Base-by-base conservation (phyloP, 2,888 invertebrate species). In the Magallana nippona region DNA sequence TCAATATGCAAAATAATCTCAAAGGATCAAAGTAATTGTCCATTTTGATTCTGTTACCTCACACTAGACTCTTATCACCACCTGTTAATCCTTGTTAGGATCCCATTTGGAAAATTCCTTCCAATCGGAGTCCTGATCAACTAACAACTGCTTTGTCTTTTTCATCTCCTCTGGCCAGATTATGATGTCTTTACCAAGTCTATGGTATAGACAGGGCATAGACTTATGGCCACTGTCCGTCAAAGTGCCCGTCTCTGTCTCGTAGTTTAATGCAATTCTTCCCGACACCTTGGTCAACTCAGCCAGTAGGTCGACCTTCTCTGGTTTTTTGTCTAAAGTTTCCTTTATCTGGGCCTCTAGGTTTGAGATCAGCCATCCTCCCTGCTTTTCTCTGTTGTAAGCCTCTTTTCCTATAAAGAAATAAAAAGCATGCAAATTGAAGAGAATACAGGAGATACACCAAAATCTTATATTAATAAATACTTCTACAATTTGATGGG, bases 281-380 rank as follows among this genome's bases (percentile, higher is more conserved):
- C 71, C 71, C 1, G 71, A 71, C 13, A 71, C 71, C 32, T 71
- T 71, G 2, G 71, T 71, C 32, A 71, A 32, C 27, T 71, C 71
- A 10, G 27, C 71, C 32, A 71, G 71, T 15, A 71, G 71, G 15
- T 71, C 71, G 2, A 71, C 27, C 10, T 71, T 27, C 71, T 32
- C 3, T 22, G 71, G 27, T 5, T 71, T 27, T 11, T 11, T 2
- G 27, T 71, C 27, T 32, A 71, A 15, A 0, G 71, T 27, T 71
- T 71, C 71, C 22, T 71, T 71, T 1, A 71, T 22, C 71, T 71
- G 71, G 1, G 22, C 71, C 3, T 13, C 27, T 5, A 71, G 13
- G 32, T 71, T 71, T 27, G 27, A 32, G 71, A 71, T 71, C 13
- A 71, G 27, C 71, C 71, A 71, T 3, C 71, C 71, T 27, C 71